A percentile compares a stretch with the other conserved stretches of the same genome.
phyloP scores from a whole-genome alignment of 2,113 vertebrate species.

The Cebus imitator region DNA sequence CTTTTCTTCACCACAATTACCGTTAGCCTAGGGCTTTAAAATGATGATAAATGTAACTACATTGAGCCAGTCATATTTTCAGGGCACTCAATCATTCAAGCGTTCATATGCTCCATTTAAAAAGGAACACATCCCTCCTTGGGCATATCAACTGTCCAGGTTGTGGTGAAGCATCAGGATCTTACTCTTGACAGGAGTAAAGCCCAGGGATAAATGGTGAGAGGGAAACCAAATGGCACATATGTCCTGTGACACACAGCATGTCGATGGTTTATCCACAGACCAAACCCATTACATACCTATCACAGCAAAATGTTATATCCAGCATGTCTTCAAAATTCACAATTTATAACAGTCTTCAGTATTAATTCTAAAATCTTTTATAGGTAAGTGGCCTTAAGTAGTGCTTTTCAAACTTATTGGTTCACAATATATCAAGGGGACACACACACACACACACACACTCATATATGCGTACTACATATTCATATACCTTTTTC shows the following conservation, averaged over 20 bases:
- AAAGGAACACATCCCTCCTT: not conserved
- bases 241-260: not conserved
- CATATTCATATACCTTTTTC: not conserved
- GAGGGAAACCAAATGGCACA: not conserved
- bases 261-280: too few relatives aligned
- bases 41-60: not conserved
- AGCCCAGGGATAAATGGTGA: not conserved
- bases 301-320: not conserved
- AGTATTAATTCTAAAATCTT: not conserved
- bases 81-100: not conserved
- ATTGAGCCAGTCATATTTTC: not conserved
- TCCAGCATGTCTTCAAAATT: not conserved
- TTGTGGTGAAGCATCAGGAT: not conserved
- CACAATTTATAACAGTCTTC: not conserved
- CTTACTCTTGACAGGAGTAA: not conserved
- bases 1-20: constrained; percentile 97
- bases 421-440: not conserved
- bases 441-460: not conserved
- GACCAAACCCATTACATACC: not conserved
- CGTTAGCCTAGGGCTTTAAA: constrained; percentile 89
- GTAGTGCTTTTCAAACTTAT: not conserved
- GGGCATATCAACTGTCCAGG: too few relatives aligned
- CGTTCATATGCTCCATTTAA: not conserved
- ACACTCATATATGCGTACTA: not conserved
- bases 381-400: not conserved